A percentile compares a stretch with the other conserved stretches of the same genome.
phyloP scores from a whole-genome alignment of 1,140 invertebrate species.

The Drosophila ambigua region DNA sequence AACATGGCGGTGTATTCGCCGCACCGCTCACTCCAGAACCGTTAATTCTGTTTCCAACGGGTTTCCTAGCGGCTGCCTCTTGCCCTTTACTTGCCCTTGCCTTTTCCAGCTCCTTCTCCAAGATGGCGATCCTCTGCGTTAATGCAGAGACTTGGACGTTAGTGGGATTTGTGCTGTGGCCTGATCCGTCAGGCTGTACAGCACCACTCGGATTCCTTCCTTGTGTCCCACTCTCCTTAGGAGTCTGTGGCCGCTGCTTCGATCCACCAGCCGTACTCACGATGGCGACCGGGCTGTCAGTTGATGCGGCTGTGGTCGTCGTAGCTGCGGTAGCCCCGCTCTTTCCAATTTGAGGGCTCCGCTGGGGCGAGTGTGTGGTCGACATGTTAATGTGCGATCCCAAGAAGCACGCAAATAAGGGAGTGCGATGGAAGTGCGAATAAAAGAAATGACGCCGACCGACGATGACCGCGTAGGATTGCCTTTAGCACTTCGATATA shows the following conservation, averaged over 20 bases:
- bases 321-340: neutral
- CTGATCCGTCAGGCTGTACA: neutral
- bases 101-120: conserved; percentile 3
- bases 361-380: neutral
- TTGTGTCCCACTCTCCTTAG: neutral
- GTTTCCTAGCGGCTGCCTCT: neutral
- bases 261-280: conserved; percentile 5
- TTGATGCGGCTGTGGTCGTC: conserved; percentile 2
- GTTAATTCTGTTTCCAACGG: no score
- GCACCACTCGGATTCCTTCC: neutral
- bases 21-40: no score
- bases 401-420: no score
- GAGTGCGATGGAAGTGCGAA: no score
- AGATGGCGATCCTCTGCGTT: neutral
- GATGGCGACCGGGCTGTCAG: neutral
- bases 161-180: neutral
- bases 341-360: neutral
- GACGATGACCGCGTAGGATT: no score
- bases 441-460: no score
- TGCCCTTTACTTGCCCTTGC: conserved; percentile 3
- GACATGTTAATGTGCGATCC: no score
- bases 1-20: no score
- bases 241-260: neutral
- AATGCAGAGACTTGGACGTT: neutral
- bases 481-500: no score